Evolutionary conservation across 2,797 vertebrate species (phyloP).

Genomic region (Silurus lanzhouensis): DNA sequence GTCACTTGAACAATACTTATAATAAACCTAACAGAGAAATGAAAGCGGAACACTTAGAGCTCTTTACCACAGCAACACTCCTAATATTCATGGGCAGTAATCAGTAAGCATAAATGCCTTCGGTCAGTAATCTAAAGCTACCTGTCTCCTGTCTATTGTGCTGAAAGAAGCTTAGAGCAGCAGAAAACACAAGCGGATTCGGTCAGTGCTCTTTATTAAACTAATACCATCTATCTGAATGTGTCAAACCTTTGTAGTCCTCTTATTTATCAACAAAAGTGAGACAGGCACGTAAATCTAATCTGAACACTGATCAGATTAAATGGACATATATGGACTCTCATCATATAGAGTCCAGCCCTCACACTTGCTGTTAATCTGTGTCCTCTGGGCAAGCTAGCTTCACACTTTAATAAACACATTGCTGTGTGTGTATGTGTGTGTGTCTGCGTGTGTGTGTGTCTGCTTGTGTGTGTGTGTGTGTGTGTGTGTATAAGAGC

Average conservation of each 20-base stretch:
- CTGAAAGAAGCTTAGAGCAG: conserved; percentile 16
- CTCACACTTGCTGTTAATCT: background rate
- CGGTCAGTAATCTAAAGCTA: background rate
- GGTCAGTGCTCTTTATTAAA: conserved; percentile 6
- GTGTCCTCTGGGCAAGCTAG: conserved; percentile 29
- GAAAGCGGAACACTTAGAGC: background rate
- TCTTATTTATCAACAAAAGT: conserved; percentile 20
- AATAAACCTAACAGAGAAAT: background rate
- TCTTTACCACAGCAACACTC: background rate
- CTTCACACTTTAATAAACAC: conserved; percentile 49
- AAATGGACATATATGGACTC: background rate
- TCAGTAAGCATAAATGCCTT: background rate
- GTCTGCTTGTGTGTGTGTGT: conserved; percentile 10
- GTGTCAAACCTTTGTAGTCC: background rate
- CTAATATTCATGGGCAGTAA: background rate
- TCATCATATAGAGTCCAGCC: conserved; percentile 8
- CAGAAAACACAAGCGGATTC: background rate
- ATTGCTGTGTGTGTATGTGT: conserved; percentile 10
- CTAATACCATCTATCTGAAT: background rate
- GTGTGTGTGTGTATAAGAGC: background rate
- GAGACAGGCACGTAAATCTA: background rate
- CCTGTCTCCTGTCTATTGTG: background rate
- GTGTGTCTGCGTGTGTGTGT: background rate
- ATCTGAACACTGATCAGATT: conserved; percentile 22
- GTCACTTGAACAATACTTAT: background rate